Evolutionary conservation across 2,797 vertebrate species (phyloP), one percentile per base, ranked within the genome.

Genomic region (Anguilla obscura): DNA sequence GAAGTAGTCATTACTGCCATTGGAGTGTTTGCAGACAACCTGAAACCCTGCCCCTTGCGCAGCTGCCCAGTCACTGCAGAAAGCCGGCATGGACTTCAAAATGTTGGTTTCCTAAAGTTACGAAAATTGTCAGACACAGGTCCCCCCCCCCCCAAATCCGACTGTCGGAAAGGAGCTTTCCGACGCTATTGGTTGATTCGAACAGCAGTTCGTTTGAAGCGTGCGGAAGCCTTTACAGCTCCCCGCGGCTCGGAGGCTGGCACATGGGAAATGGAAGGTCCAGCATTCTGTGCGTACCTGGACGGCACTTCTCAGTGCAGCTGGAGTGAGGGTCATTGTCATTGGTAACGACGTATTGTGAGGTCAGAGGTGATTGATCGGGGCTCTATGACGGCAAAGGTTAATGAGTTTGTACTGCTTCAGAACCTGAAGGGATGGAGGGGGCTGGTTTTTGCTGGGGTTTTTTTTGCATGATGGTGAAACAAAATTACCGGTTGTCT

Each of bases 241-340:
- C 58, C 16, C 9, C 54, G 16, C 54, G 16, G 54, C 54, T 56
- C 16, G 33, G 36, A 45, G 16, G 40, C 14, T 79, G 0, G 9
- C 3, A 45, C 14, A 48, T 24, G 40, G 7, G 0, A 48, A 80
- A 80, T 50, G 21, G 45, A 50, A 7, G 40, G 76, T 24, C 1
- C 0, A 24, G 24, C 45, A 24, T 40, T 48, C 33, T 50, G 21
- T 45, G 40, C 9, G 33, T 40, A 12, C 14, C 33, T 36, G 3
- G 76, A 21, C 56, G 79, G 48, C 85, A 85, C 86, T 40, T 54
- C 88, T 66, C 45, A 86, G 88, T 87, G 58, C 56, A 84, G n/a
- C 48, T 76, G 69, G 89, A 60, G 82, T 88, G 85, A 83, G 33
- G 88, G 48, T 30, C 82, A 83, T 86, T 89, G 84, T 87, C 63